Evolutionary conservation across 92 coral and sea anemone genomes (phyloP).

Genomic region (Umimayanthus kanabou): DNA sequence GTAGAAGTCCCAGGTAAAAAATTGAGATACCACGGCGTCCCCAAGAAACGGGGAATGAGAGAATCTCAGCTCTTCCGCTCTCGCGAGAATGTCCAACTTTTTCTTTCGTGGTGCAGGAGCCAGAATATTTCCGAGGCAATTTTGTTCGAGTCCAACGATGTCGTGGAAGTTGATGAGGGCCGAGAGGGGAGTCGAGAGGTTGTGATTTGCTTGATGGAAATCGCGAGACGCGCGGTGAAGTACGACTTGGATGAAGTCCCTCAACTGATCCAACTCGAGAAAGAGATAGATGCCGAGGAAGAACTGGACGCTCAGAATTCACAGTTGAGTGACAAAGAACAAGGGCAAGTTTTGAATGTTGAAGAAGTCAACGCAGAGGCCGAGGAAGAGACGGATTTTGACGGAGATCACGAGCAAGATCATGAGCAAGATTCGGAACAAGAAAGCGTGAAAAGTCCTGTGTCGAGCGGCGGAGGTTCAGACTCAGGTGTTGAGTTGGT

Average conservation of each 20-base stretch:
- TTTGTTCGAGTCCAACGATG: conserved; percentile 97
- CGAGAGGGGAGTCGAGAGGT: conserved; percentile 96
- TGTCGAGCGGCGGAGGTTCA: conserved; percentile 55
- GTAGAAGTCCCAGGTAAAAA: conserved; percentile 77
- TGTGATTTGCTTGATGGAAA: conserved; percentile 96
- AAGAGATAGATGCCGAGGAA: conserved; percentile 96
- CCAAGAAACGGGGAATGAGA: conserved; percentile 61
- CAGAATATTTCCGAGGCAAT: conserved; percentile 94
- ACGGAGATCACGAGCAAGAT: conserved; percentile 39
- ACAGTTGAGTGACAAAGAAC: conserved; percentile 50
- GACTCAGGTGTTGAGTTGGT: conserved; percentile 91
- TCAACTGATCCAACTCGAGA: conserved; percentile 85
- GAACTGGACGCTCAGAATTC: conserved; percentile 49
- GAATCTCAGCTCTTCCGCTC: conserved; percentile 90
- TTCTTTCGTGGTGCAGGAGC: conserved; percentile 97
- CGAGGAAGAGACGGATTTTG: conserved; percentile 45
- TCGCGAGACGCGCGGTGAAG: conserved; percentile 75
- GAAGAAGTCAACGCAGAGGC: conserved; percentile 46
- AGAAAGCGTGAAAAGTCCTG: conserved; percentile 14
- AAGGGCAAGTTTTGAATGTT: conserved; percentile 62
- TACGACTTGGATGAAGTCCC: conserved; percentile 86
- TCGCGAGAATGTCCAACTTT: conserved; percentile 94
- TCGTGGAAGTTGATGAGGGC: conserved; percentile 94
- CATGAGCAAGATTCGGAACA: conserved; percentile 33
- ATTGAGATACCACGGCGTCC: conserved; percentile 64